phyloP scores from a whole-genome alignment of 2,797 vertebrate genomes.

The Pseudochaenichthys georgianus region DNA sequence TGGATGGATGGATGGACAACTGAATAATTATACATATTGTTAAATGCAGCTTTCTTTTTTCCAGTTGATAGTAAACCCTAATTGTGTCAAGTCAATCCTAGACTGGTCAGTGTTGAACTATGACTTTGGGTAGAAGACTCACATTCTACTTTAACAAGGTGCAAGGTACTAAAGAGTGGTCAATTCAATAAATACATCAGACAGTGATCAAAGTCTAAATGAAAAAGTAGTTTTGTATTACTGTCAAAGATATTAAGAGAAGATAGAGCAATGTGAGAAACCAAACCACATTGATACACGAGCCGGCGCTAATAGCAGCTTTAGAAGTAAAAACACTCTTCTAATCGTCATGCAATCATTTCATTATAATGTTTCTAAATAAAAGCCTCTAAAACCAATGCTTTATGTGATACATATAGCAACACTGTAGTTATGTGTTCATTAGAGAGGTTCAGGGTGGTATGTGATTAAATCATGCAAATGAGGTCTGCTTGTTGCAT shows the following conservation, averaged over 20 bases:
- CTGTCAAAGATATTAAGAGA: neutral
- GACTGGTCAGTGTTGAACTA: neutral
- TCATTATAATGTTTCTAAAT: constrained; percentile 3
- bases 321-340: neutral
- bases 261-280: neutral
- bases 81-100: neutral
- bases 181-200: neutral
- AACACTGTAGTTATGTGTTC: neutral
- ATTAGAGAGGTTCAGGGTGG: neutral
- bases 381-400: neutral
- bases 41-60: neutral
- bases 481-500: constrained; percentile 13
- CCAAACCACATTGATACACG: constrained; percentile 12
- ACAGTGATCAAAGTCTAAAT: too few species aligned
- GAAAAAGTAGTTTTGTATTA: too few species aligned
- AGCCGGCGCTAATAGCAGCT: constrained; percentile 24
- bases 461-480: constrained; percentile 25
- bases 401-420: neutral
- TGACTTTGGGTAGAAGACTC: neutral
- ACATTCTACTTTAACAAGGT: neutral
- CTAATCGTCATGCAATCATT: neutral
- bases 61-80: neutral
- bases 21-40: neutral
- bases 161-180: neutral
- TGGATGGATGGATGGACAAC: too few species aligned